Base-by-base conservation (phyloP, 2,113 vertebrate genomes). In the Eonycteris spelaea region DNA sequence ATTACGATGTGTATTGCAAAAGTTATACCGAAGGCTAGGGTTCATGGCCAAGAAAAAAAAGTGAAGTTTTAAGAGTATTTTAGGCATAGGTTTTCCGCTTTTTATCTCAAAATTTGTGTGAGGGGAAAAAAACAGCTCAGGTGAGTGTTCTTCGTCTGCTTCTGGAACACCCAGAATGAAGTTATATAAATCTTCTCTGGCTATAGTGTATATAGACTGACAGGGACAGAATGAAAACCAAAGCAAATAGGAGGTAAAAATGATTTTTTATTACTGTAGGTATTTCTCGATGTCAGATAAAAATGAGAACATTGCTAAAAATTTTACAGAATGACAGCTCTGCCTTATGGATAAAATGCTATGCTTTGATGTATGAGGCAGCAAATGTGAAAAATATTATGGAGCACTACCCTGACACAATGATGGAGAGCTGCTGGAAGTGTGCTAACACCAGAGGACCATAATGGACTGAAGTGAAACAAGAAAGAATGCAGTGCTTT, bases 331-430 rank as follows among this genome's bases (percentile, higher is more conserved):
- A 96, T 98, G 98, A 98, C 98, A 99, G 96, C 93, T 97, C 91
- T 98, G 98, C 97, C 98, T 98, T 98, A 98, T 98, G 98, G 97
- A 98, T 98, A 98, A 97, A 97, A 97, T 98, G 98, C 98, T 98
- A 87, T 84, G 90, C 96, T 95, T 98, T 99, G 98, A 99, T 98
- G 96, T 98, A 99, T 98, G 99, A 98, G 97, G 98, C 97, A 98
- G 98, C 98, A 99, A 99, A 98, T 98, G 97, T 98, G 98, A 98
- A 98, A 99, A 98, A 98, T 99, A 98, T 98, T 98, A 98, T 97
- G 96, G 98, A 98, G 97, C 90, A 89, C 94, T 97, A 74, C 94
- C 91, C 96, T 98, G 98, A 98, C 98, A 98, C 59, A 89, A 98
- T 98, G 98, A 99, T 98, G 98, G 98, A 99, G 90, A 95, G 94